A percentile compares a stretch with the other conserved stretches of the same genome.
These are phyloP conservation scores for Artemia franciscana DNA, from an alignment of 1,140 invertebrate species.

Conservation along the genomic window DNA sequence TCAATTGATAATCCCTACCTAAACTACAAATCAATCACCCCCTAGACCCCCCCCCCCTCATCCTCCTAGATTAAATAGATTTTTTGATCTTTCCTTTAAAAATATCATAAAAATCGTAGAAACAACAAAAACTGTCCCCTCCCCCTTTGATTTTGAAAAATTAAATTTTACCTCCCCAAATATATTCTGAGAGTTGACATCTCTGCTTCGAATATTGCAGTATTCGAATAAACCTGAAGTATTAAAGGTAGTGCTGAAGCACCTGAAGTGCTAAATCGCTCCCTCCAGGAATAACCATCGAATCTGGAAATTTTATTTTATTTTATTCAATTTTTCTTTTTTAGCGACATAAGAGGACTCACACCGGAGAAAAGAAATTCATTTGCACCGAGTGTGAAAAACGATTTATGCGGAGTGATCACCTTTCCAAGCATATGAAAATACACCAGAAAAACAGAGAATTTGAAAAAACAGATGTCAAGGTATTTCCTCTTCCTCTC, in stretches of 20 bases:
- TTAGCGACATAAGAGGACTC: slow-evolving; percentile 58
- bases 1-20: background rate
- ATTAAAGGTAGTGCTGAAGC: no score
- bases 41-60: background rate
- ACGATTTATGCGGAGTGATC: slow-evolving; percentile 69
- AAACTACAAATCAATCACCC: background rate
- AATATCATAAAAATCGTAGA: no score
- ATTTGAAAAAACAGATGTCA: background rate
- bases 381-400: slow-evolving; percentile 54
- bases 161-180: background rate
- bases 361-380: slow-evolving; percentile 73
- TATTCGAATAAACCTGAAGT: no score
- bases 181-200: background rate
- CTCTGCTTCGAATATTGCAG: background rate
- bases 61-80: no score
- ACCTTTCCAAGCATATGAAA: slow-evolving; percentile 62
- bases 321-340: slow-evolving; percentile 14
- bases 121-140: background rate
- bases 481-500: no score
- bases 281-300: background rate
- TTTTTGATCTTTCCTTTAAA: no score
- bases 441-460: slow-evolving; percentile 47
- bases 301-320: no score
- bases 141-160: background rate
- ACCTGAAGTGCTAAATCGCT: no score